phyloP scores from a whole-genome alignment of 2,113 vertebrate species.

The Gasterosteus aculeatus region DNA sequence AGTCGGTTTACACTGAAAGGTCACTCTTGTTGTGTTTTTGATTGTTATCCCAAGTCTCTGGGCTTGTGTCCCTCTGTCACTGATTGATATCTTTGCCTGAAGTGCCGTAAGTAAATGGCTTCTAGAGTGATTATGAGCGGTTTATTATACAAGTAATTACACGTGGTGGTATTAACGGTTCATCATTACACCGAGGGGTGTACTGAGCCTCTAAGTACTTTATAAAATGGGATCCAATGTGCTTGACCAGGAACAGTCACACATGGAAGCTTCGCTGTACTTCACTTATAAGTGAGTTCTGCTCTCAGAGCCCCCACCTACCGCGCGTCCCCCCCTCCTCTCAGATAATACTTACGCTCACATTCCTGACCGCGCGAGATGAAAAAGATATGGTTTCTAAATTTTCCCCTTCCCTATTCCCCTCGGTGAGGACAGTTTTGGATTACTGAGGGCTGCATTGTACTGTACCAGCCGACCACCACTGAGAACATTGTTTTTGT shows the following conservation, averaged over 20 bases:
- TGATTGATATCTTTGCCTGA: slow-evolving; percentile 55
- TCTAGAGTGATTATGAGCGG: slow-evolving; percentile 56
- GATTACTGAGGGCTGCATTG: slow-evolving; percentile 18
- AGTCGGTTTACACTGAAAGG: slow-evolving; percentile 62
- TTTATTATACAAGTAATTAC: slow-evolving; percentile 66
- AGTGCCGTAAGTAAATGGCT: slow-evolving; percentile 48
- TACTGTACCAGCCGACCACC: slow-evolving; percentile 23
- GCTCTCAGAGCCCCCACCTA: neutral
- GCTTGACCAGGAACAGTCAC: neutral
- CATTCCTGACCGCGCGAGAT: slow-evolving; percentile 50
- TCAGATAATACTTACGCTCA: slow-evolving; percentile 25
- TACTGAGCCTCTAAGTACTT: slow-evolving; percentile 7
- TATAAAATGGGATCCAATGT: slow-evolving; percentile 3
- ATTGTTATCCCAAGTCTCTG: slow-evolving; percentile 68
- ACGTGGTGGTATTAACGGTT: slow-evolving; percentile 54
- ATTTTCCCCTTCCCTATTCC: slow-evolving; percentile 19
- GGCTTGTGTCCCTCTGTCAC: slow-evolving; percentile 58
- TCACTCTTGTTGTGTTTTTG: slow-evolving; percentile 71
- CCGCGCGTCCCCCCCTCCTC: neutral
- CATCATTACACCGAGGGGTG: slow-evolving; percentile 48
- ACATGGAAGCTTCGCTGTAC: neutral
- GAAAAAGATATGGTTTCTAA: slow-evolving; percentile 49
- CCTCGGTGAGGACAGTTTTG: slow-evolving; percentile 10
- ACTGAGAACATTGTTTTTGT: slow-evolving; percentile 27
- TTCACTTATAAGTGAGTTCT: slow-evolving; percentile 40